phyloP scores from a whole-genome alignment of 2,797 vertebrate species.

The Psittacula echo region DNA sequence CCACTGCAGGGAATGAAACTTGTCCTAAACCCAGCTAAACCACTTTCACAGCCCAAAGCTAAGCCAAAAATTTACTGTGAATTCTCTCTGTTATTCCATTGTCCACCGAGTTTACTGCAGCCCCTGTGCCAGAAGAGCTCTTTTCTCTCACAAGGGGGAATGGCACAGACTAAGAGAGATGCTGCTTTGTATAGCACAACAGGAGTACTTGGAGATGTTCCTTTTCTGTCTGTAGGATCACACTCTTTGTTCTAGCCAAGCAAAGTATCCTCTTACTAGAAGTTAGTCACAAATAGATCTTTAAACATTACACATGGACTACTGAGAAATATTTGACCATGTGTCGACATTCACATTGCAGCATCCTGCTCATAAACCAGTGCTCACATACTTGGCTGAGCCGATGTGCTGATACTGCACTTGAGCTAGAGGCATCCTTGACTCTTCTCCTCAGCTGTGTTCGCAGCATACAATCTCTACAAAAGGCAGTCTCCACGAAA shows the following conservation, averaged over 20 bases:
- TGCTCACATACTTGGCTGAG: not conserved
- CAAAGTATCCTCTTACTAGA: not conserved
- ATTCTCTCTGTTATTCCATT: not conserved
- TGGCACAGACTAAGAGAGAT: not conserved
- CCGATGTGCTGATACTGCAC: not conserved
- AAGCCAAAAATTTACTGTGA: not conserved
- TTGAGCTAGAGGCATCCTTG: not conserved
- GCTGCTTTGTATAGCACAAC: not conserved
- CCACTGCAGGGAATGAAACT: not conserved
- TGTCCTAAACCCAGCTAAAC: not conserved
- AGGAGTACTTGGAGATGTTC: not conserved
- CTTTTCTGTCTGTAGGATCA: not conserved
- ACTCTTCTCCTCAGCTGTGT: not conserved
- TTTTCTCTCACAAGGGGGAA: not conserved
- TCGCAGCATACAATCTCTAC: not conserved
- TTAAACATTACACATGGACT: not conserved
- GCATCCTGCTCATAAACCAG: not conserved
- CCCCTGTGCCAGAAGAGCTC: not conserved
- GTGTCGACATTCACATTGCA: not conserved
- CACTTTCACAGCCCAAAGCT: not conserved
- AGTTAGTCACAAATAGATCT: not conserved
- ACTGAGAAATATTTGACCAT: constrained; percentile 1
- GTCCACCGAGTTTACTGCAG: not conserved
- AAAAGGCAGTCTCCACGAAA: not conserved
- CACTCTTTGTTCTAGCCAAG: not conserved